These are phyloP conservation scores for Campoplex capitator DNA, from an alignment of 2,888 invertebrate genomes.

Conservation along the genomic window DNA sequence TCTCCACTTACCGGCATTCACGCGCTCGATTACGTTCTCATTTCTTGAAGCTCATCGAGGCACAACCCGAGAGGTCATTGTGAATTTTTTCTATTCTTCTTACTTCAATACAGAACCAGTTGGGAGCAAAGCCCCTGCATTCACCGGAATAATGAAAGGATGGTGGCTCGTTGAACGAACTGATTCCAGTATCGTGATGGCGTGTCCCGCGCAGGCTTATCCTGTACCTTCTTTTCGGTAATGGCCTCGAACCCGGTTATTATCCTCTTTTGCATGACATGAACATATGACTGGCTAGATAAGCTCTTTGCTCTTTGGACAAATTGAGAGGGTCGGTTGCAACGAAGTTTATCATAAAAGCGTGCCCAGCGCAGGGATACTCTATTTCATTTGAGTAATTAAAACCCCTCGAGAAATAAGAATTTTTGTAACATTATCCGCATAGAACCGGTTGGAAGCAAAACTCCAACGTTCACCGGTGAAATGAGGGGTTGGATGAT, in stretches of 20 bases:
- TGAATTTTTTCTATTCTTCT: slow-evolving; percentile 45
- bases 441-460: slow-evolving; percentile 87
- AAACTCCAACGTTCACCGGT: slow-evolving; percentile 87
- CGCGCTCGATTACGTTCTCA: not conserved
- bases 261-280: slow-evolving; percentile 43
- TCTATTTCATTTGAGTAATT: slow-evolving; percentile 87
- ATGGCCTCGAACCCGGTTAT: not conserved
- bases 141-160: slow-evolving; percentile 81
- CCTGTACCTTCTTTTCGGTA: slow-evolving; percentile 84
- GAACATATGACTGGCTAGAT: slow-evolving; percentile 86
- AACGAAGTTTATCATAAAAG: slow-evolving; percentile 88
- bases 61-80: not conserved
- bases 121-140: slow-evolving; percentile 87
- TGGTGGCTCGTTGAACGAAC: slow-evolving; percentile 76
- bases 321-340: slow-evolving; percentile 88
- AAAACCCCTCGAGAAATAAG: not conserved
- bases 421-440: slow-evolving; percentile 19
- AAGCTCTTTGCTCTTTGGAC: slow-evolving; percentile 88
- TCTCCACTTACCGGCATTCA: not conserved
- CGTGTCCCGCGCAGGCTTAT: slow-evolving; percentile 90
- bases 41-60: not conserved
- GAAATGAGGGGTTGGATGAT: slow-evolving; percentile 84
- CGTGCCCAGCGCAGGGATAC: slow-evolving; percentile 90
- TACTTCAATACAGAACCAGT: slow-evolving; percentile 85
- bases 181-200: slow-evolving; percentile 85